Evolutionary conservation across 2,888 invertebrate genomes (phyloP).

Genomic region (Chymomyza caudatula): DNA sequence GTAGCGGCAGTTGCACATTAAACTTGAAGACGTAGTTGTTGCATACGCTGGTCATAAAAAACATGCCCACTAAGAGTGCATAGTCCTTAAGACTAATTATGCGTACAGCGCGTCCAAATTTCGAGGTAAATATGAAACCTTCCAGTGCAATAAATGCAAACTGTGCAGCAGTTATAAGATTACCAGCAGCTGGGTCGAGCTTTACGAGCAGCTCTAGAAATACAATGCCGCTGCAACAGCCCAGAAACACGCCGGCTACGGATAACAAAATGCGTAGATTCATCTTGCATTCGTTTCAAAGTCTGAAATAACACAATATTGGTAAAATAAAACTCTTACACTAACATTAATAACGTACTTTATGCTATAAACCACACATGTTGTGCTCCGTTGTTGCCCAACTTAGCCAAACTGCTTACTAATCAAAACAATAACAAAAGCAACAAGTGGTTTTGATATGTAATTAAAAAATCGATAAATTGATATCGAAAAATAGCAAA

Average conservation of each 20-base stretch:
- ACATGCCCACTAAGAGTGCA: constrained; percentile 89
- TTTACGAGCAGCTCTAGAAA: constrained; percentile 92
- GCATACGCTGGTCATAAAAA: constrained; percentile 93
- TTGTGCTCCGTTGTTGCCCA: neutral
- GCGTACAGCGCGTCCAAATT: constrained; percentile 88
- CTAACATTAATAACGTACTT: neutral
- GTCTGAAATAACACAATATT: neutral
- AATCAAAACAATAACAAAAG: neutral
- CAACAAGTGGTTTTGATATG: neutral
- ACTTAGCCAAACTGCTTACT: neutral
- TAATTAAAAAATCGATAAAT: neutral
- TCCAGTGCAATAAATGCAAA: constrained; percentile 93
- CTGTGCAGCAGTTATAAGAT: constrained; percentile 96
- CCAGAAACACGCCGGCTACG: constrained; percentile 86
- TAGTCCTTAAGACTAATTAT: constrained; percentile 89
- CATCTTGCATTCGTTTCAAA: constrained; percentile 58
- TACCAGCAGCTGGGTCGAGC: constrained; percentile 94
- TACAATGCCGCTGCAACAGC: constrained; percentile 92
- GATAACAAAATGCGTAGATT: constrained; percentile 82
- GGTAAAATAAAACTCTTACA: neutral
- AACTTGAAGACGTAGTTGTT: constrained; percentile 97
- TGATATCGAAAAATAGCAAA: neutral
- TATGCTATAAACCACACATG: neutral
- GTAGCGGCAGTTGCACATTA: constrained; percentile 97
- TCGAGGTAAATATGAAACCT: constrained; percentile 90